A percentile compares a stretch with the other conserved stretches of the same genome.
Conservation (phyloP, 2,888 invertebrate species). For the Mystacides longicornis region DNA sequence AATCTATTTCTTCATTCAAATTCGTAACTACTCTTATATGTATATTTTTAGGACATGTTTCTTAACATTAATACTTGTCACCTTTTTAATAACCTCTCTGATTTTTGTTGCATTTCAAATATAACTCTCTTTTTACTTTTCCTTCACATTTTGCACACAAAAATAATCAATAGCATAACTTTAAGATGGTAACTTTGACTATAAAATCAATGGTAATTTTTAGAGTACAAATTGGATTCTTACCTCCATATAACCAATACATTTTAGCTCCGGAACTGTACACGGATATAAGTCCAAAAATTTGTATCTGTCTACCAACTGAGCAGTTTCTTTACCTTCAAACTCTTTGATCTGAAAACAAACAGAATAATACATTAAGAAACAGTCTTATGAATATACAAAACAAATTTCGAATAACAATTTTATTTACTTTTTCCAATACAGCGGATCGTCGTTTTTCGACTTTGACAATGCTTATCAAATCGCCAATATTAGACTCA, state of each 20-base stretch:
- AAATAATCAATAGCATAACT: background rate
- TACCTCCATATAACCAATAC: constrained; percentile 77
- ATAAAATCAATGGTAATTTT: background rate
- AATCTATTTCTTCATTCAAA: too few species aligned
- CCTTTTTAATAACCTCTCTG: too few species aligned
- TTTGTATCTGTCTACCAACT: constrained; percentile 92
- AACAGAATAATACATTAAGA: background rate
- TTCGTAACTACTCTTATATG: too few species aligned
- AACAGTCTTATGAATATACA: background rate
- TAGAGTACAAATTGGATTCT: constrained; percentile 21
- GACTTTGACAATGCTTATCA: constrained; percentile 95
- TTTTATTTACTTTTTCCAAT: constrained; percentile 66
- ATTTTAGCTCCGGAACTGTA: constrained; percentile 79
- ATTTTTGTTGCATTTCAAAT: too few species aligned
- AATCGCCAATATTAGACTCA: constrained; percentile 96
- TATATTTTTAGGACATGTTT: too few species aligned
- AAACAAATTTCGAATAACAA: background rate
- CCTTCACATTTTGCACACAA: too few species aligned
- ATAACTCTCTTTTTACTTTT: too few species aligned
- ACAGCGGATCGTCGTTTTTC: constrained; percentile 88
- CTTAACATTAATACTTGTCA: too few species aligned
- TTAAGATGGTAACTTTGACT: background rate
- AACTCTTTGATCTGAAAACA: constrained; percentile 77
- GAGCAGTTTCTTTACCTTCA: constrained; percentile 94
- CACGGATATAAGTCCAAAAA: constrained; percentile 95